Evolutionary conservation across 2,888 invertebrate genomes (phyloP).

Genomic region (Cerceris rybyensis): DNA sequence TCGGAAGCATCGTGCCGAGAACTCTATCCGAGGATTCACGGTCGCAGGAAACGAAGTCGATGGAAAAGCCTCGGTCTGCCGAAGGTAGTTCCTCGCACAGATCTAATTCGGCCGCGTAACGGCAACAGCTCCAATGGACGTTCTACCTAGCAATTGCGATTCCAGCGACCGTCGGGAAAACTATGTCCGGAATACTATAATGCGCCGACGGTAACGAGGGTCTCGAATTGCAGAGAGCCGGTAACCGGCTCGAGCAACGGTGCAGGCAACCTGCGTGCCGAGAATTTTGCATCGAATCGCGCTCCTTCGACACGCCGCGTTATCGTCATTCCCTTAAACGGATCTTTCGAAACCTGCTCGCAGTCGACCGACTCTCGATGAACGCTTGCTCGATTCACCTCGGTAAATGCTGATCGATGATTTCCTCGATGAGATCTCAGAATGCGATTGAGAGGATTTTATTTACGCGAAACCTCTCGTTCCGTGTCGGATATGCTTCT

Average conservation of each 20-base stretch:
- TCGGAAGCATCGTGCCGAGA: neutral
- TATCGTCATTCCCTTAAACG: neutral
- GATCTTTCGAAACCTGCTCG: neutral
- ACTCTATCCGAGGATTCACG: conserved; percentile 4
- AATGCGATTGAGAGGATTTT: too few species aligned
- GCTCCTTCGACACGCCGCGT: neutral
- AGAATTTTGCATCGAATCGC: conserved; percentile 37
- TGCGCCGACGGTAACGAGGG: conserved; percentile 10
- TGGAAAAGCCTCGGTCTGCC: conserved; percentile 29
- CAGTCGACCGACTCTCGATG: neutral
- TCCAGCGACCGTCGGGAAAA: conserved; percentile 18
- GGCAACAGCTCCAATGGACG: conserved; percentile 33
- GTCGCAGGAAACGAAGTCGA: conserved; percentile 26
- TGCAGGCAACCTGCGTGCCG: conserved; percentile 51
- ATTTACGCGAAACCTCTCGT: too few species aligned
- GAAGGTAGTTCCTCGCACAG: conserved; percentile 27
- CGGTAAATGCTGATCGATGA: too few species aligned
- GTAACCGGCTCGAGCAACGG: conserved; percentile 46
- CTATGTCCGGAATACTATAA: conserved; percentile 33
- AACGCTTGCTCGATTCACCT: too few species aligned
- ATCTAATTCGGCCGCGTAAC: conserved; percentile 44
- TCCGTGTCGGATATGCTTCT: too few species aligned
- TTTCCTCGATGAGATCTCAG: too few species aligned
- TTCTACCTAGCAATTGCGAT: conserved; percentile 41
- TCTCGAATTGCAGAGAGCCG: conserved; percentile 19